Base-by-base conservation (phyloP, 2,797 vertebrate species). In the Poeciliopsis presidionis region DNA sequence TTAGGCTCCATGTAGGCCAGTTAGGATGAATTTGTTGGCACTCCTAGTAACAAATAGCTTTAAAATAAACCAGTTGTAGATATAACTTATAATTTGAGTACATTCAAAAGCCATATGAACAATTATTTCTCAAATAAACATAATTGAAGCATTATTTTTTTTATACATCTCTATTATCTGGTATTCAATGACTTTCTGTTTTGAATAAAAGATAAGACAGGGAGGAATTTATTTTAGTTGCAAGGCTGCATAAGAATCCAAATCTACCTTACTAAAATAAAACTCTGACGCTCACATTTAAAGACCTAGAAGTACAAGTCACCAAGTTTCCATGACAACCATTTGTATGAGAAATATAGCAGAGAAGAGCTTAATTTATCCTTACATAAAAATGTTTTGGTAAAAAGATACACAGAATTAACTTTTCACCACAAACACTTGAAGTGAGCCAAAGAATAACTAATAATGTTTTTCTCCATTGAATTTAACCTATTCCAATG, bases 1-100 rank as follows among this genome's bases (percentile, higher is more conserved):
- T 82, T 30, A 78, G 49, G 7, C 73, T 43, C 25, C 78, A 41
- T 77, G 85, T 28, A 33, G 47, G 18, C 0, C 30, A 36, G 8
- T 4, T 14, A 14, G 33, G 30, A 51, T 7, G 25, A 36, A 55
- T 33, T 45, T n/a, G 16, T 59, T 61, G 39, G 39, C 63, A 67
- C 63, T 22, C 4, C 65, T 43, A 39, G 22, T 43, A 43, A 43
- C 11, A 69, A 43, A 14, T 43, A 69, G 65, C 12, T 41, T 39
- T 25, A 39, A 25, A 43, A 69, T 25, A 39, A 65, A 25, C 7
- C 2, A 14, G 36, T 20, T 20, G 20, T 39, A 67, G 22, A 41
- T n/a, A 57, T n/a, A 57, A 57, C 53, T 57, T 28, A 20, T 33
- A 11, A 20, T 20, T 4, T 63, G 33, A 63, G 57, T 61, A 61